Percentiles rank a stretch among this genome's conserved stretches.
Conservation (phyloP, 2,888 invertebrate species). For the Drosophila affinis region DNA sequence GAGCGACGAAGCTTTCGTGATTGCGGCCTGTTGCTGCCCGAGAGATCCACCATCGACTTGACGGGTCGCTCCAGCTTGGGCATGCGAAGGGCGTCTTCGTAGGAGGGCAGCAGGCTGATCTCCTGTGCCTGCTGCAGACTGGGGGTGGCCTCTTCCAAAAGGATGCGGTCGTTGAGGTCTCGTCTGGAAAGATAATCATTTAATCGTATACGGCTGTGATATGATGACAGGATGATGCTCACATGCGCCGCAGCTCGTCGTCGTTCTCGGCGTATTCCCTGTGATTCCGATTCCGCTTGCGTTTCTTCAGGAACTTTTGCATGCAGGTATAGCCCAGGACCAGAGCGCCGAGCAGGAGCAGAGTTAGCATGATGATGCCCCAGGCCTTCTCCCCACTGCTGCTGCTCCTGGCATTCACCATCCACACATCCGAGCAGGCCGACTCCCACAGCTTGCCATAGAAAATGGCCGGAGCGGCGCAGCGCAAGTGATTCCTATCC, state of each 20-base stretch:
- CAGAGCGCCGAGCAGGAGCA: slow-evolving; percentile 77
- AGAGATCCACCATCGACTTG: slow-evolving; percentile 84
- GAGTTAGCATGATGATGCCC: slow-evolving; percentile 85
- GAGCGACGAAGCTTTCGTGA: slow-evolving; percentile 69
- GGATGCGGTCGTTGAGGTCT: slow-evolving; percentile 85
- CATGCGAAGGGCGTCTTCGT: slow-evolving; percentile 91
- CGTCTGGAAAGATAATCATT: slow-evolving; percentile 59
- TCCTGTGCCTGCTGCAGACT: slow-evolving; percentile 87
- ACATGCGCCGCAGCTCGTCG: slow-evolving; percentile 82
- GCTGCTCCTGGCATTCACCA: slow-evolving; percentile 82
- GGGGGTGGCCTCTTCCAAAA: slow-evolving; percentile 85
- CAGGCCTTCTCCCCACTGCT: slow-evolving; percentile 85
- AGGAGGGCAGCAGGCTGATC: slow-evolving; percentile 90
- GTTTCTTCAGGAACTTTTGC: slow-evolving; percentile 85
- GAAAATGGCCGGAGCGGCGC: slow-evolving; percentile 87
- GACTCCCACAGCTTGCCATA: slow-evolving; percentile 88
- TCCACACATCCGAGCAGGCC: slow-evolving; percentile 88
- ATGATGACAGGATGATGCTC: slow-evolving; percentile 31
- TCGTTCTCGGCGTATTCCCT: slow-evolving; percentile 85
- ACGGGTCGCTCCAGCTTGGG: slow-evolving; percentile 87
- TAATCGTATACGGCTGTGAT: no score
- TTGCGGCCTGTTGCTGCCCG: slow-evolving; percentile 83
- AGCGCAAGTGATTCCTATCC: slow-evolving; percentile 85
- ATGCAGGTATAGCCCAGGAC: slow-evolving; percentile 67
- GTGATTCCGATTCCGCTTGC: slow-evolving; percentile 80